Evolutionary conservation across 1,140 invertebrate species (phyloP).

Genomic region (Pissodes strobi): DNA sequence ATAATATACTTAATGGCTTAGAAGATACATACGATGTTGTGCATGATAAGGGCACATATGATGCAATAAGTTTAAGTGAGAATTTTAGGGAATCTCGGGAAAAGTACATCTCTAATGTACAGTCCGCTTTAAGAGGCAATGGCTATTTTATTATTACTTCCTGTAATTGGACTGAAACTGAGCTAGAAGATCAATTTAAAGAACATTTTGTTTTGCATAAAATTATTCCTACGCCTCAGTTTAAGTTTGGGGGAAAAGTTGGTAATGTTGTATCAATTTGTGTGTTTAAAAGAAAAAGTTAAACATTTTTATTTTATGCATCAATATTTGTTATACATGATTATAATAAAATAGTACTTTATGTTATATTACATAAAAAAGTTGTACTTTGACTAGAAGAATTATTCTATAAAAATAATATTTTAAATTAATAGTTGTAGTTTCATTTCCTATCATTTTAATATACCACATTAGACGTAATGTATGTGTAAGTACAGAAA

Average conservation of each 20-base stretch:
- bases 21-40: slow-evolving; percentile 64
- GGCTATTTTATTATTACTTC: slow-evolving; percentile 84
- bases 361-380: no score
- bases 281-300: slow-evolving; percentile 66
- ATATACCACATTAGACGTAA: no score
- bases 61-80: slow-evolving; percentile 82
- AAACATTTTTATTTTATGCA: slow-evolving; percentile 13
- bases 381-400: no score
- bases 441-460: no score
- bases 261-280: slow-evolving; percentile 79
- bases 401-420: no score
- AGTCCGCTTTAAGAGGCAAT: slow-evolving; percentile 61
- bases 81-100: slow-evolving; percentile 65
- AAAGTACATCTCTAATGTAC: slow-evolving; percentile 72
- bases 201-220: slow-evolving; percentile 65
- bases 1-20: slow-evolving; percentile 61
- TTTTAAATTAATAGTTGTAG: no score
- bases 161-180: slow-evolving; percentile 91
- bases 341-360: no score
- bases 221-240: slow-evolving; percentile 76
- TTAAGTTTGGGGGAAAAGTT: slow-evolving; percentile 82
- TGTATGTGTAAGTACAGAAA: no score
- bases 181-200: slow-evolving; percentile 75
- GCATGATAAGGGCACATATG: slow-evolving; percentile 93
- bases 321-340: not conserved